A percentile compares a stretch with the other conserved stretches of the same genome.
Evolutionary conservation across 2,797 vertebrate genomes (phyloP).

Genomic region (Silurus aristotelis): DNA sequence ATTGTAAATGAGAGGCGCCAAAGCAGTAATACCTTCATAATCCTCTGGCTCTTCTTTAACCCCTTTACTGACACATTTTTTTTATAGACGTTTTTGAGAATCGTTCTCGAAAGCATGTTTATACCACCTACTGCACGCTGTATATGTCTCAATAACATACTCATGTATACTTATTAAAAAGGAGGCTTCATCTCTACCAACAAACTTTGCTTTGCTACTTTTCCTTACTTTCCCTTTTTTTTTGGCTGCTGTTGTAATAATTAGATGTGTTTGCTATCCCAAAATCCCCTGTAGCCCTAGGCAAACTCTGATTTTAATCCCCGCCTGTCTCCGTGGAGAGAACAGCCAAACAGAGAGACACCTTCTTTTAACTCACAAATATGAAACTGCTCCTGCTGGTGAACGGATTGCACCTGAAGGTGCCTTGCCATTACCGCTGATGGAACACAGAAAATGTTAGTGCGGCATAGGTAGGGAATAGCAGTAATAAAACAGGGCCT

Average conservation of each 20-base stretch:
- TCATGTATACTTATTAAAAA: neutral
- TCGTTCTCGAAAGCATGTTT: neutral
- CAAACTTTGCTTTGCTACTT: neutral
- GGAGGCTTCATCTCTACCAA: neutral
- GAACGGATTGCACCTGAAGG: slow-evolving; percentile 44
- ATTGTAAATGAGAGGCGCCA: neutral
- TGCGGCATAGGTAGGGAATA: slow-evolving; percentile 23
- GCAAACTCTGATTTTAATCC: slow-evolving; percentile 62
- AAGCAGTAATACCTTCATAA: neutral
- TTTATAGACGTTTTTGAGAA: neutral
- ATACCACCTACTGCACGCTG: neutral
- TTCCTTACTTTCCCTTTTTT: neutral
- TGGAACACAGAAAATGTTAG: slow-evolving; percentile 76
- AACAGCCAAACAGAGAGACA: slow-evolving; percentile 25
- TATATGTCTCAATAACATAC: neutral
- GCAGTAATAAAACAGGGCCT: slow-evolving; percentile 16
- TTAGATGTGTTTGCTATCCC: slow-evolving; percentile 64
- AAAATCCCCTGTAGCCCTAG: slow-evolving; percentile 74
- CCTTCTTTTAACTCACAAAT: slow-evolving; percentile 35
- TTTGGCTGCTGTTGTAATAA: slow-evolving; percentile 30
- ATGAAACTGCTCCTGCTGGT: slow-evolving; percentile 69
- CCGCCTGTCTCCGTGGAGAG: slow-evolving; percentile 17
- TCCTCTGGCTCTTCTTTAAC: neutral
- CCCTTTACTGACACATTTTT: neutral
- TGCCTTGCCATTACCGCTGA: slow-evolving; percentile 45